Evolutionary conservation across 2,888 invertebrate genomes (phyloP).

Genomic region (Eurois occulta): DNA sequence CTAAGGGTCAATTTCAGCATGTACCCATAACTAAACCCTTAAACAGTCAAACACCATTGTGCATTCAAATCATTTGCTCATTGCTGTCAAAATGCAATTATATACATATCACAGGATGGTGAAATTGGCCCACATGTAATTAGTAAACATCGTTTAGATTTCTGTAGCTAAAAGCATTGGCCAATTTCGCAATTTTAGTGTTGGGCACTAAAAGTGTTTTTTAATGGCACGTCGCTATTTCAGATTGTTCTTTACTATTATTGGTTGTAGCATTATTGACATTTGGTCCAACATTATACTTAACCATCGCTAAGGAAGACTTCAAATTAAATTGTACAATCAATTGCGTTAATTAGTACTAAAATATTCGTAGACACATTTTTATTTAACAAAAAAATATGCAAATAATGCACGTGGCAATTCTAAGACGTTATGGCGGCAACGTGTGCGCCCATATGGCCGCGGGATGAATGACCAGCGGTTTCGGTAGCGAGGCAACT

Average conservation of each 20-base stretch:
- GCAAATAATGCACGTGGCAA: constrained; percentile 82
- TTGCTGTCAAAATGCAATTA: too few relatives aligned
- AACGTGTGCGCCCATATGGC: constrained; percentile 85
- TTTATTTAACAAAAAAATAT: constrained; percentile 60
- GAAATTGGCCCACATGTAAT: too few relatives aligned
- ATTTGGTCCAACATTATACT: background rate
- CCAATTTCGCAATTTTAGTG: too few relatives aligned
- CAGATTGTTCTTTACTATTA: background rate
- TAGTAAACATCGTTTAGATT: too few relatives aligned
- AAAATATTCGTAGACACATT: constrained; percentile 54
- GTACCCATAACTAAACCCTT: too few relatives aligned
- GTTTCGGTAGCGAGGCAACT: constrained; percentile 80
- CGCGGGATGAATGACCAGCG: constrained; percentile 87
- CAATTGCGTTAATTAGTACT: constrained; percentile 2
- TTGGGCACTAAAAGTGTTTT: too few relatives aligned
- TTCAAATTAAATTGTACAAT: constrained; percentile 9
- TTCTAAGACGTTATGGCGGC: constrained; percentile 73
- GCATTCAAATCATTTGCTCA: too few relatives aligned
- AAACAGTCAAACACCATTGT: too few relatives aligned
- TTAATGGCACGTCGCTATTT: too few relatives aligned
- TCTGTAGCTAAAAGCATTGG: too few relatives aligned
- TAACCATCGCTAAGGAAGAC: background rate
- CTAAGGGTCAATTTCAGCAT: background rate
- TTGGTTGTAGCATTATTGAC: background rate
- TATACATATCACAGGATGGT: too few relatives aligned